A percentile compares a stretch with the other conserved stretches of the same genome.
Evolutionary conservation across 2,888 invertebrate species (phyloP).

Genomic region (Cabera pusaria): DNA sequence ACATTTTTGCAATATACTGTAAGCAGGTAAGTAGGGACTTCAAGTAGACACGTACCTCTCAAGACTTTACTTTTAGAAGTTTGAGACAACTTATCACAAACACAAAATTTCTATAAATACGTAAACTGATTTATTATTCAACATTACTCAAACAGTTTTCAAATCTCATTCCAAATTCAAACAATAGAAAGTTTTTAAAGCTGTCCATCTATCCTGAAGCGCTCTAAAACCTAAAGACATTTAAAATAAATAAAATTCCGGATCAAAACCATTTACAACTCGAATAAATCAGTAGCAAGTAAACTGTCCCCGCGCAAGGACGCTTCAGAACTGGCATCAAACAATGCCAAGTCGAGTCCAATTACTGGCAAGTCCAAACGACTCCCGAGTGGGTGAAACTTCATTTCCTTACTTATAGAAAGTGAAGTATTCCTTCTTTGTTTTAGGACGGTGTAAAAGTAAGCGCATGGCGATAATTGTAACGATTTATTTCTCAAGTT

Average conservation of each 20-base stretch:
- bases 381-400: slow-evolving; percentile 66
- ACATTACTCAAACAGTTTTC: slow-evolving; percentile 9
- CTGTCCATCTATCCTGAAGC: slow-evolving; percentile 8
- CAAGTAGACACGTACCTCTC: no score
- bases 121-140: slow-evolving; percentile 15
- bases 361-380: slow-evolving; percentile 67
- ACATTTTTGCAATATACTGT: no score
- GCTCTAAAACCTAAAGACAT: slow-evolving; percentile 6
- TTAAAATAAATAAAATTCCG: slow-evolving; percentile 17
- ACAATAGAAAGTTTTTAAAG: slow-evolving; percentile 4
- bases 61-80: no score
- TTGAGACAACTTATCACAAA: no score
- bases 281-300: slow-evolving; percentile 46
- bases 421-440: slow-evolving; percentile 62
- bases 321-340: slow-evolving; percentile 57
- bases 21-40: no score
- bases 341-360: slow-evolving; percentile 70
- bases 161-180: background rate
- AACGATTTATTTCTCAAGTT: no score
- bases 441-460: slow-evolving; percentile 41
- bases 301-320: slow-evolving; percentile 44
- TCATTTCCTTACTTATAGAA: slow-evolving; percentile 75
- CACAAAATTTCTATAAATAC: background rate
- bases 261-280: slow-evolving; percentile 39
- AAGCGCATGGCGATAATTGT: slow-evolving; percentile 12